Conservation (phyloP, 2,888 invertebrate genomes). For the Himalopsyche japonica region DNA sequence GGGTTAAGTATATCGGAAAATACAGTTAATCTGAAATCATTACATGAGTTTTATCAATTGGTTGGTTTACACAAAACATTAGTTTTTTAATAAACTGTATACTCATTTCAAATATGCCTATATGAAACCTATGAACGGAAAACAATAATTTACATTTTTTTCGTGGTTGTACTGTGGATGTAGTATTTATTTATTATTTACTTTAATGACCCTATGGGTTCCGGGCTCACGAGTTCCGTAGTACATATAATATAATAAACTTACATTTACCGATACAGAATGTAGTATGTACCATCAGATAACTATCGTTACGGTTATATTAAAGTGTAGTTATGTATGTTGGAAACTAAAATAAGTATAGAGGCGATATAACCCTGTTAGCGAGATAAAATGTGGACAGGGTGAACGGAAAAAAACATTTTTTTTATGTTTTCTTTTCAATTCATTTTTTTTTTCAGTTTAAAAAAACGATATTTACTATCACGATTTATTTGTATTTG, state of each 20-base stretch:
- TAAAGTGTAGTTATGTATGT: constrained; percentile 38
- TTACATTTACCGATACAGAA: too few relatives aligned
- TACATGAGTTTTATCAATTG: too few relatives aligned
- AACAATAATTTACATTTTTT: not conserved
- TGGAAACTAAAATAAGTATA: constrained; percentile 39
- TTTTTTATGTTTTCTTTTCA: not conserved
- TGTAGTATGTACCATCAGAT: constrained; percentile 3
- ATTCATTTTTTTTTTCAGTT: not conserved
- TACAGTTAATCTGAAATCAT: too few relatives aligned
- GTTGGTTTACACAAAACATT: too few relatives aligned
- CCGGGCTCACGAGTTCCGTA: not conserved
- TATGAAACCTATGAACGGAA: not conserved
- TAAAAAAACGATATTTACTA: too few relatives aligned
- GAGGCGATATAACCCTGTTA: constrained; percentile 39
- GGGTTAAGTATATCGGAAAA: too few relatives aligned
- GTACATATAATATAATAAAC: not conserved
- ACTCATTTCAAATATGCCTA: not conserved
- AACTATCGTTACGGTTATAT: constrained; percentile 39
- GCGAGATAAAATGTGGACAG: constrained; percentile 38
- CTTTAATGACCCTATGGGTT: not conserved
- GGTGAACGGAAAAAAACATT: constrained; percentile 7
- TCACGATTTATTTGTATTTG: too few relatives aligned
- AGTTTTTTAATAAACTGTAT: too few relatives aligned
- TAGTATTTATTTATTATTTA: not conserved
- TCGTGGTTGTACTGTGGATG: not conserved